Evolutionary conservation across 2,113 vertebrate genomes (phyloP).

Genomic region (Dicaeum eximium): DNA sequence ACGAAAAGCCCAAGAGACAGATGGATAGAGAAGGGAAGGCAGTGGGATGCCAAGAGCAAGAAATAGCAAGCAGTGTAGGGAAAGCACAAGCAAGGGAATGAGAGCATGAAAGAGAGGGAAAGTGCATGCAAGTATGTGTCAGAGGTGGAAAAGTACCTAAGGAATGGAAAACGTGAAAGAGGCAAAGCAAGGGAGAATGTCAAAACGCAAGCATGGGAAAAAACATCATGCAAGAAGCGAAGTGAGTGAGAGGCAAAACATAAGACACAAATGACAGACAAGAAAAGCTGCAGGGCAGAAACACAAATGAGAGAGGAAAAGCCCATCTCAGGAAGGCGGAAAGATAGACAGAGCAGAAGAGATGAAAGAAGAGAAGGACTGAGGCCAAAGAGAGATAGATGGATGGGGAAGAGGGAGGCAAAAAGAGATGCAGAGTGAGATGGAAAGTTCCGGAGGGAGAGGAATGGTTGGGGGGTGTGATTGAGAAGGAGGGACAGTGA

Average conservation of each 20-base stretch:
- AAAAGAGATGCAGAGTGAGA: neutral
- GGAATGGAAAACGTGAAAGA: neutral
- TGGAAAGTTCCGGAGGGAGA: neutral
- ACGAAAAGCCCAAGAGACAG: neutral
- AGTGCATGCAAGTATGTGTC: neutral
- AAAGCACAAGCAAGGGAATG: neutral
- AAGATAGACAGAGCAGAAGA: neutral
- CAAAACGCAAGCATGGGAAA: neutral
- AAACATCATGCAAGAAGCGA: accelerated
- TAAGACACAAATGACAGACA: neutral
- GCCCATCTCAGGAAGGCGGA: neutral
- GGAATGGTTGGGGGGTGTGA: neutral
- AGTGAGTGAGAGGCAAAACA: neutral
- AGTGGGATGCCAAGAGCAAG: neutral
- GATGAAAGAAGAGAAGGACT: neutral
- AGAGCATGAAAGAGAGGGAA: neutral
- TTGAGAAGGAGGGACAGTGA: neutral
- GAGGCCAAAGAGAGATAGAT: neutral
- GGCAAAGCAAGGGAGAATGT: neutral
- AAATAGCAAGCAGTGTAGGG: neutral
- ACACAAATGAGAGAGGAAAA: neutral
- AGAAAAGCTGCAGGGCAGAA: neutral
- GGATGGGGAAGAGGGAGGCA: neutral
- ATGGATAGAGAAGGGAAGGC: neutral
- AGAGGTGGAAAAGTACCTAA: neutral